These are phyloP conservation scores for Gasterosteus aculeatus DNA, from an alignment of 2,113 vertebrate genomes.

Conservation along the genomic window DNA sequence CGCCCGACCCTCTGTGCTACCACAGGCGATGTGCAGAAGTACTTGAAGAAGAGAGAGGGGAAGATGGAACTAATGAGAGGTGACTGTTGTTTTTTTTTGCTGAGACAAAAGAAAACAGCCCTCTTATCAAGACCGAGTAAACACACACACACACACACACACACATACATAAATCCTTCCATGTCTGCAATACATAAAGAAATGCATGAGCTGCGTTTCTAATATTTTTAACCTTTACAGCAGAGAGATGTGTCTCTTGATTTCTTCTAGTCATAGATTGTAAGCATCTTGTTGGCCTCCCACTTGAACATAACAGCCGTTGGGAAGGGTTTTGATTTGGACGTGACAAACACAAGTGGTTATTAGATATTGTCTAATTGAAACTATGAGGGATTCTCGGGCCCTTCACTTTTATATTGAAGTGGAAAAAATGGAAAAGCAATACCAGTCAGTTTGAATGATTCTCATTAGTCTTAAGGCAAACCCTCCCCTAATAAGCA, in stretches of 20 bases:
- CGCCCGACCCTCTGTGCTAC: slow-evolving; percentile 45
- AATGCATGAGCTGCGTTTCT: slow-evolving; percentile 86
- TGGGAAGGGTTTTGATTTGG: slow-evolving; percentile 35
- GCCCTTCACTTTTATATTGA: slow-evolving; percentile 63
- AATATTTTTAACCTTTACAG: slow-evolving; percentile 78
- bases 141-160: slow-evolving; percentile 28
- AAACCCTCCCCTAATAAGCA: slow-evolving; percentile 11
- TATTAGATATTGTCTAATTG: slow-evolving; percentile 61
- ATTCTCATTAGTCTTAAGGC: slow-evolving; percentile 39
- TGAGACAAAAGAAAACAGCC: slow-evolving; percentile 56
- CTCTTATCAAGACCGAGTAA: slow-evolving; percentile 43
- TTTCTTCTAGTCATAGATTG: slow-evolving; percentile 74
- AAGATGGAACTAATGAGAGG: slow-evolving; percentile 29
- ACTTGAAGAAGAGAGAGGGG: slow-evolving; percentile 48
- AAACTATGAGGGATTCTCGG: slow-evolving; percentile 61
- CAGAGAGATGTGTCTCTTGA: slow-evolving; percentile 71
- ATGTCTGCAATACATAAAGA: slow-evolving; percentile 82
- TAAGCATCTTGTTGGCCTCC: slow-evolving; percentile 64
- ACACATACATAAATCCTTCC: slow-evolving; percentile 62
- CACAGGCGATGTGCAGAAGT: slow-evolving; percentile 40
- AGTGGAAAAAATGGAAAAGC: slow-evolving; percentile 67
- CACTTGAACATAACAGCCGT: slow-evolving; percentile 17
- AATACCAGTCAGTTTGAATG: slow-evolving; percentile 70
- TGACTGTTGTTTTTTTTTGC: slow-evolving; percentile 42
- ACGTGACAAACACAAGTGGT: slow-evolving; percentile 38